These are phyloP conservation scores for Coluber constrictor DNA, from an alignment of 2,797 vertebrate genomes.

Conservation along the genomic window DNA sequence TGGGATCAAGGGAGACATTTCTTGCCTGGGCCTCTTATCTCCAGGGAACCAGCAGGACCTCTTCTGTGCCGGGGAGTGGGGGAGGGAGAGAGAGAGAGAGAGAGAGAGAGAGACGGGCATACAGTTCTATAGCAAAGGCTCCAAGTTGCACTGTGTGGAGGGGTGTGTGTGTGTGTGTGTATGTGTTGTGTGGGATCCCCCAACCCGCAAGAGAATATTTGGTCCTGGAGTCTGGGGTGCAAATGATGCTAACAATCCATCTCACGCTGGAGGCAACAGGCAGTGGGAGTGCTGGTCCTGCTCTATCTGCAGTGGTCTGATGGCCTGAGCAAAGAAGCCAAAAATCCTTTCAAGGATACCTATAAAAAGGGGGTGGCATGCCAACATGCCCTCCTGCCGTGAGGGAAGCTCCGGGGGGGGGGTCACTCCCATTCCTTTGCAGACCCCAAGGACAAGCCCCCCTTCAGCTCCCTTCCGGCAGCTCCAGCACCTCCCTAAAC, in stretches of 20 bases:
- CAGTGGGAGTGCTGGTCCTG: not conserved
- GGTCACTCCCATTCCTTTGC: not conserved
- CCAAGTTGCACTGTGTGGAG: accelerated
- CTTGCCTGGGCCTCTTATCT: not conserved
- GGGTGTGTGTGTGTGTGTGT: not conserved
- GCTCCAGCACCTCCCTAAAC: conserved; percentile 74
- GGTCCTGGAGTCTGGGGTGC: not conserved
- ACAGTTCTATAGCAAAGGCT: not conserved
- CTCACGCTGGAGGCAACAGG: not conserved
- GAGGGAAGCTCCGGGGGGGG: not conserved
- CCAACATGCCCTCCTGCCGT: not conserved
- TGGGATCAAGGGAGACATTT: not conserved
- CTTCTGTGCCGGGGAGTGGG: not conserved
- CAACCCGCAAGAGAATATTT: not conserved
- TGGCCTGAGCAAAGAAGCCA: not conserved
- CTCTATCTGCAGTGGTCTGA: not conserved
- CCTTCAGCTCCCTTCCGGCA: not conserved
- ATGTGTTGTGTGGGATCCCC: accelerated
- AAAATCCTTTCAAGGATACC: not conserved
- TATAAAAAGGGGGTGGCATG: not conserved
- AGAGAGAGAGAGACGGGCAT: not conserved
- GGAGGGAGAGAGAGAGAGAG: too few relatives aligned
- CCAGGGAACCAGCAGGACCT: not conserved
- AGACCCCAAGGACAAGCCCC: not conserved
- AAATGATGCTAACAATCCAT: not conserved